Percentiles rank a stretch among this genome's conserved stretches.
Evolutionary conservation across 1,140 invertebrate genomes (phyloP).

Genomic region (Formica exsecta): DNA sequence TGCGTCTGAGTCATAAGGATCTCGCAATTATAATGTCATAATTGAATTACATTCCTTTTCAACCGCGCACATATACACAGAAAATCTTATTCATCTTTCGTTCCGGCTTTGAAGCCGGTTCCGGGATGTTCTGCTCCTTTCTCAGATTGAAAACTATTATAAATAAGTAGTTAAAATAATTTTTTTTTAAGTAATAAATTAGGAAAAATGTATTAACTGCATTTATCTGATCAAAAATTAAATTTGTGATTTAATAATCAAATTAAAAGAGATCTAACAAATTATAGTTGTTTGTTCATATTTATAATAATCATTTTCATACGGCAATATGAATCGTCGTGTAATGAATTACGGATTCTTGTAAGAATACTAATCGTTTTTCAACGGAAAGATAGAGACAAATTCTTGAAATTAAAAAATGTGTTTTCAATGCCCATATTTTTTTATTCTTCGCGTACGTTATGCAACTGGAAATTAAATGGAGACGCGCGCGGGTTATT

Average conservation of each 20-base stretch:
- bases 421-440: neutral
- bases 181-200: neutral
- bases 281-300: too few species aligned
- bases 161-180: neutral
- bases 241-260: neutral
- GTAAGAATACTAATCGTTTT: neutral
- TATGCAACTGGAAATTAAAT: conserved; percentile 34
- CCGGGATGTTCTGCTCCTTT: conserved; percentile 17
- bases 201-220: neutral
- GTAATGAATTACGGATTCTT: neutral
- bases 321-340: too few species aligned
- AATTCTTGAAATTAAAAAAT: neutral
- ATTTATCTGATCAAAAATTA: neutral
- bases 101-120: conserved; percentile 15
- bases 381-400: neutral
- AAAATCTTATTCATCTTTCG: conserved; percentile 38
- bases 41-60: conserved; percentile 57
- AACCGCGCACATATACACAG: neutral
- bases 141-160: neutral
- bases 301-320: too few species aligned
- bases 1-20: conserved; percentile 66
- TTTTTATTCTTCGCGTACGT: conserved; percentile 17
- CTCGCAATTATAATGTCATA: conserved; percentile 70
- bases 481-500: neutral
- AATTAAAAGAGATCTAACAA: too few species aligned